Conservation (phyloP, 2,888 invertebrate species). For the Lamproptera curius region DNA sequence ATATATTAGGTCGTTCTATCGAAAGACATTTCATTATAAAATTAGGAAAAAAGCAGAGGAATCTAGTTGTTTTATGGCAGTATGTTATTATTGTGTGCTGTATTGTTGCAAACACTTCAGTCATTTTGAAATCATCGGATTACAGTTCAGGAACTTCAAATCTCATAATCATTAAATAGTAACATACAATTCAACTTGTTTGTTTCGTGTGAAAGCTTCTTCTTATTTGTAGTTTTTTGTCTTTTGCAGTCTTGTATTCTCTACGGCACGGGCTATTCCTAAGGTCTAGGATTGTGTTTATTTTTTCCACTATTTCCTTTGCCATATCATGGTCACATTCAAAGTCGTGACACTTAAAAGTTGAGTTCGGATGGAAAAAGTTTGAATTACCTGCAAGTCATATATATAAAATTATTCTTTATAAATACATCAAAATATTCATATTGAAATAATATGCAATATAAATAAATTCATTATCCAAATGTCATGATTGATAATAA, state of each 20-base stretch:
- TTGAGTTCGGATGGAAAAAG: constrained; percentile 61
- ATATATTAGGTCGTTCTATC: no score
- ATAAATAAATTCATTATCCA: no score
- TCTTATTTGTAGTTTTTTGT: constrained; percentile 81
- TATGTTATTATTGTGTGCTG: constrained; percentile 3
- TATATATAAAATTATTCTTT: no score
- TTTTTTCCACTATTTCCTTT: constrained; percentile 90
- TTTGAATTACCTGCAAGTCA: constrained; percentile 45
- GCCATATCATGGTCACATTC: constrained; percentile 88
- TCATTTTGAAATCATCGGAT: constrained; percentile 17
- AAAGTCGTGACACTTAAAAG: constrained; percentile 93
- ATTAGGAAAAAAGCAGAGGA: constrained; percentile 26
- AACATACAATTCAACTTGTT: constrained; percentile 43
- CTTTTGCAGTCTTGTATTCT: constrained; percentile 88
- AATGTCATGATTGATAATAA: no score
- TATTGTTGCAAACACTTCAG: constrained; percentile 6
- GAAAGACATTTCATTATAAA: no score
- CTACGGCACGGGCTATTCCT: constrained; percentile 87
- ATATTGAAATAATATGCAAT: no score
- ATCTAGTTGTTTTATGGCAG: constrained; percentile 12
- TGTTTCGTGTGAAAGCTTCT: constrained; percentile 77
- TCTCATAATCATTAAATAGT: constrained; percentile 11
- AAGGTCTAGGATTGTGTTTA: constrained; percentile 91
- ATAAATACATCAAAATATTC: no score
- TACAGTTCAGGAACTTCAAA: constrained; percentile 29